Evolutionary conservation across 1,140 invertebrate genomes (phyloP).

Genomic region (Capitella teleta): DNA sequence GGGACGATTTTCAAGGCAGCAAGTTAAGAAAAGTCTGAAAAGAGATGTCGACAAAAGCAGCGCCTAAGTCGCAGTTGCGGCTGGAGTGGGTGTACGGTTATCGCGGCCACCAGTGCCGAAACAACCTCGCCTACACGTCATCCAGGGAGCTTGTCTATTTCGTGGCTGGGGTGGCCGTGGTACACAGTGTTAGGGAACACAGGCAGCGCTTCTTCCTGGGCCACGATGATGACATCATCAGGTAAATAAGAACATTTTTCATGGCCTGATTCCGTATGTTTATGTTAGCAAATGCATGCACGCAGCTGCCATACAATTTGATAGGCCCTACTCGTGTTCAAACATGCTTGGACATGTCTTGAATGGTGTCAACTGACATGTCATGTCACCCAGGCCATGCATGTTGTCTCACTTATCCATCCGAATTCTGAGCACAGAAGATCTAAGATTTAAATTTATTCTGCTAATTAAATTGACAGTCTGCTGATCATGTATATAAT

Average conservation of each 20-base stretch:
- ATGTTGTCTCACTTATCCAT: too few relatives aligned
- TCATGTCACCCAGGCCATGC: too few relatives aligned
- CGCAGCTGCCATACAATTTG: too few relatives aligned
- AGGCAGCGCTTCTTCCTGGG: conserved; percentile 40
- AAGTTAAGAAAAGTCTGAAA: background rate
- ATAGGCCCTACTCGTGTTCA: too few relatives aligned
- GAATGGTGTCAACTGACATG: too few relatives aligned
- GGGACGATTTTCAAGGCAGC: background rate
- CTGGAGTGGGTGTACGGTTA: conserved; percentile 44
- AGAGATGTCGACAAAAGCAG: conserved; percentile 13
- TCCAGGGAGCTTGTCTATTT: conserved; percentile 40
- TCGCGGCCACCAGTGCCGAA: conserved; percentile 40
- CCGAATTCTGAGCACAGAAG: too few relatives aligned
- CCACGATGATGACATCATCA: conserved; percentile 43
- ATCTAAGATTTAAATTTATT: too few relatives aligned
- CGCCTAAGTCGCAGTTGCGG: conserved; percentile 29
- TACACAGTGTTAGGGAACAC: conserved; percentile 33
- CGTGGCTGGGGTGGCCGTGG: conserved; percentile 42
- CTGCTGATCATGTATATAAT: too few relatives aligned
- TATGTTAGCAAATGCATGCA: too few relatives aligned
- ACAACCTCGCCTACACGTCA: conserved; percentile 36
- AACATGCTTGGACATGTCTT: too few relatives aligned
- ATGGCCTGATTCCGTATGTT: too few relatives aligned
- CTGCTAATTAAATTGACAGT: too few relatives aligned
- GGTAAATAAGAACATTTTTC: conserved; percentile 28